Evolutionary conservation across 2,113 vertebrate species (phyloP).

Genomic region (Sterna hirundo): DNA sequence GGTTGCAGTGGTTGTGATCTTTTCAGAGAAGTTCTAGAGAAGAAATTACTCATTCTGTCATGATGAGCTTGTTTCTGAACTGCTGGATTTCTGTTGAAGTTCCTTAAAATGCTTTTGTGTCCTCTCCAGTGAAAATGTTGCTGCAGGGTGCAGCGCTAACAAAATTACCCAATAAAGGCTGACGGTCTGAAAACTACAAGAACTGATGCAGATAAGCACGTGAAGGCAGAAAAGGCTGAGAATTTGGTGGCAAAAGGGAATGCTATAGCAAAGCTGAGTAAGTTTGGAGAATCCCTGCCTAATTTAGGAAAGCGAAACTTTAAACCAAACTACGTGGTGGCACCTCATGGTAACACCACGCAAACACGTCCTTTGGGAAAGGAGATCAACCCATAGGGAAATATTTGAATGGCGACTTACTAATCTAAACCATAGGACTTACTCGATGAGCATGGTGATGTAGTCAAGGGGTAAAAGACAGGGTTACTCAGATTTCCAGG

Average conservation of each 20-base stretch:
- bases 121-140: neutral
- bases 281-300: neutral
- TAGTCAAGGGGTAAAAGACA: neutral
- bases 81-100: neutral
- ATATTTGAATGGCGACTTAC: neutral
- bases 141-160: neutral
- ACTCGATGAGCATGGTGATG: neutral
- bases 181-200: neutral
- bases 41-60: neutral
- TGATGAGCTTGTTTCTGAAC: neutral
- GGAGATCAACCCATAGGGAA: neutral
- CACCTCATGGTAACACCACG: neutral
- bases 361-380: neutral
- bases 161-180: neutral
- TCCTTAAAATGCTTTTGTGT: neutral
- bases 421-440: neutral
- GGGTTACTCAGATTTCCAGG: neutral
- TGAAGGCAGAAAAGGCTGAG: neutral
- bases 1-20: neutral
- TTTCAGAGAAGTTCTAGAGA: neutral
- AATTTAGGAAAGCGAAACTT: neutral
- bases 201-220: neutral
- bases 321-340: neutral
- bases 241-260: neutral
- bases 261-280: neutral